Evolutionary conservation across 2,113 vertebrate species (phyloP).

Genomic region (Sinocyclocheilus rhinocerous): DNA sequence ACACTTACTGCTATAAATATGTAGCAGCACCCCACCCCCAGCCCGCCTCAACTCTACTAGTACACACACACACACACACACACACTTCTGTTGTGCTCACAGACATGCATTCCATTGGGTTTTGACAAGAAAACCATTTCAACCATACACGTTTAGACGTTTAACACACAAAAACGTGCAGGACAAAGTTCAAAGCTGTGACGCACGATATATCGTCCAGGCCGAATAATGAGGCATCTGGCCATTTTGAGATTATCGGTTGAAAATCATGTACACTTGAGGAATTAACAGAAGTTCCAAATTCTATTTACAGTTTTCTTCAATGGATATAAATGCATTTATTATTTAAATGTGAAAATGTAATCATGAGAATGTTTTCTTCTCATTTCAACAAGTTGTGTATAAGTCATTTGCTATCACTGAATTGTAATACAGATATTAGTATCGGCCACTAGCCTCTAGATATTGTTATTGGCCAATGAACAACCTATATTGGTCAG

Average conservation of each 20-base stretch:
- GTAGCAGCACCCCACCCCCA: conserved; percentile 32
- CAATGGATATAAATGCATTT: not conserved
- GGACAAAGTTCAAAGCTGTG: not conserved
- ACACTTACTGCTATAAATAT: conserved; percentile 51
- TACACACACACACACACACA: conserved; percentile 44
- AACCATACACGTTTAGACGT: conserved; percentile 15
- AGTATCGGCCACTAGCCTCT: not conserved
- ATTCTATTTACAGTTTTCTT: not conserved
- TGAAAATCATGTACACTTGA: not conserved
- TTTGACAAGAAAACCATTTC: conserved; percentile 54
- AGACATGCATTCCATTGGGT: conserved; percentile 35
- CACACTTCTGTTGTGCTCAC: conserved; percentile 35
- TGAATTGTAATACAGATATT: not conserved
- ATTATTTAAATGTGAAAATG: not conserved
- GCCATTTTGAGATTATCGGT: not conserved
- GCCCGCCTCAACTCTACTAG: conserved; percentile 24
- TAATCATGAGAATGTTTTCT: not conserved
- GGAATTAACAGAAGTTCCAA: not conserved
- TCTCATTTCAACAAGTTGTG: not conserved
- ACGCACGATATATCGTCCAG: not conserved
- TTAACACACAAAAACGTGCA: not conserved
- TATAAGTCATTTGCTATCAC: not conserved
- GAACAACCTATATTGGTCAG: not conserved
- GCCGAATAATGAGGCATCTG: not conserved
- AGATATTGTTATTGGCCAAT: not conserved